These are phyloP conservation scores for Chaenocephalus aceratus DNA, from an alignment of 2,113 vertebrate species.

Conservation along the genomic window DNA sequence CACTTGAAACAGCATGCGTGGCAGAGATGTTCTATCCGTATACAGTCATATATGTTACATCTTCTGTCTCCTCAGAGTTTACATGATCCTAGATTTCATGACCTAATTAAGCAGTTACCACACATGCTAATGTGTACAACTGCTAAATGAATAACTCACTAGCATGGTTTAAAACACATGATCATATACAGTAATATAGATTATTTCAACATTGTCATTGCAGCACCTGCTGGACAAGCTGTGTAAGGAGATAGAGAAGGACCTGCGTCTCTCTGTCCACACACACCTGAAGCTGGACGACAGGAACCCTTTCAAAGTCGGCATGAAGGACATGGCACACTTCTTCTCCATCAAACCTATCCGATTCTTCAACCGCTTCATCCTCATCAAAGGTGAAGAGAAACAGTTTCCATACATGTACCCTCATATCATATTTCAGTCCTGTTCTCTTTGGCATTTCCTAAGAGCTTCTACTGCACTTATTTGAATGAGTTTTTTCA, in stretches of 20 bases:
- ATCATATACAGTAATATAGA: no score
- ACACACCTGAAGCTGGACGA: constrained; percentile 97
- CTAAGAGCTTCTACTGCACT: not conserved
- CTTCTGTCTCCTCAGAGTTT: no score
- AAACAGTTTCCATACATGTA: not conserved
- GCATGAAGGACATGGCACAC: constrained; percentile 96
- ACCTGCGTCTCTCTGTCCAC: constrained; percentile 96
- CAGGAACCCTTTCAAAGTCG: constrained; percentile 97
- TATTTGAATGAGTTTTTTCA: not conserved
- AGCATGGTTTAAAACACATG: no score
- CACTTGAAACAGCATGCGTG: no score
- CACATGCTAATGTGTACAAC: no score
- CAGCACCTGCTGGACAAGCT: constrained; percentile 96
- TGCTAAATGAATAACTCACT: no score
- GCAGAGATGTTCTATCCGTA: no score
- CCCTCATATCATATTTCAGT: not conserved
- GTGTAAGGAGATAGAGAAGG: constrained; percentile 99
- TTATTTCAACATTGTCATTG: no score
- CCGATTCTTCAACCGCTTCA: constrained; percentile 97
- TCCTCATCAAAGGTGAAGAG: constrained; percentile 94
- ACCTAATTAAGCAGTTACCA: no score
- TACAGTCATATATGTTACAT: no score
- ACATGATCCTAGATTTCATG: no score
- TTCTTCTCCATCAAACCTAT: constrained; percentile 97
- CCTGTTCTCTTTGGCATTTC: not conserved